These are phyloP conservation scores for Nesometra sesokonis DNA, from an alignment of 35 echinoderm and acorn worm genomes.

Conservation along the genomic window DNA sequence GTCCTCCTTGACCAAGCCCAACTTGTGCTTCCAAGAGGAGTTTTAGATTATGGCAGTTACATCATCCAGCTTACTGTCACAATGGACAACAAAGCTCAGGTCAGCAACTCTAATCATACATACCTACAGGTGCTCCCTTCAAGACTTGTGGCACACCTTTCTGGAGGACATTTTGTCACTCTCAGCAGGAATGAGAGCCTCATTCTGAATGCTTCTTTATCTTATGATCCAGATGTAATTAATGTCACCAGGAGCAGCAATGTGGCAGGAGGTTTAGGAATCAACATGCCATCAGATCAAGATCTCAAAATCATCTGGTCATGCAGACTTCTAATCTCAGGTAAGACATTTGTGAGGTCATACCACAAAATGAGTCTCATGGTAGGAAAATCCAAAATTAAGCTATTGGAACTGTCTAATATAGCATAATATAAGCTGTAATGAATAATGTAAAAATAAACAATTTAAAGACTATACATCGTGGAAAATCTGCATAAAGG, in stretches of 20 bases:
- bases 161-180: constrained; percentile 38
- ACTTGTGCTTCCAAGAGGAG: constrained; percentile 19
- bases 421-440: too few species aligned
- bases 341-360: too few species aligned
- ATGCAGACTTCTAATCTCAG: constrained; percentile 32
- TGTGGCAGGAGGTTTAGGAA: neutral
- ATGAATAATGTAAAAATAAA: too few species aligned
- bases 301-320: constrained; percentile 18
- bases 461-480: too few species aligned
- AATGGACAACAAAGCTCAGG: constrained; percentile 37
- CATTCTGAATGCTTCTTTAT: constrained; percentile 39
- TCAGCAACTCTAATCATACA: constrained; percentile 42
- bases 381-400: too few species aligned
- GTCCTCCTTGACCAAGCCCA: constrained; percentile 12
- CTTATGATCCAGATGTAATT: constrained; percentile 55
- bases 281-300: neutral
- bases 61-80: constrained; percentile 40
- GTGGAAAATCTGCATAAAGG: too few species aligned
- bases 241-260: neutral
- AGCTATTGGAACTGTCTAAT: too few species aligned
- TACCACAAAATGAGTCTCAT: too few species aligned
- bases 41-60: constrained; percentile 32
- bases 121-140: constrained; percentile 61
- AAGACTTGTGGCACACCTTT: constrained; percentile 15
- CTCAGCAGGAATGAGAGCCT: constrained; percentile 23